Conservation (phyloP, 2,797 vertebrate species). For the Euphonia xanthogaster region DNA sequence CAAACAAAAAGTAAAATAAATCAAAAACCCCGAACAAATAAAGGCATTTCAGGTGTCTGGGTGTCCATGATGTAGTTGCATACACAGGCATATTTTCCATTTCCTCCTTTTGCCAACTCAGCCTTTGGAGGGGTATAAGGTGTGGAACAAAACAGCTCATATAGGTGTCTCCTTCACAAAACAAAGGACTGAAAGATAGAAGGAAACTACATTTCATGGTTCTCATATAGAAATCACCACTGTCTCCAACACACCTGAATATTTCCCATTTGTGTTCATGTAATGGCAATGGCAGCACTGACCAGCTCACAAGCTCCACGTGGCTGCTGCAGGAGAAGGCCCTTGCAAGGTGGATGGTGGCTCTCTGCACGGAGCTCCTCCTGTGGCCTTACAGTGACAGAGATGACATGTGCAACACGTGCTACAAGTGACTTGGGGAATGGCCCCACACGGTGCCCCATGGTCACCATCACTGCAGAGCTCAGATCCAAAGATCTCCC, state of each 20-base stretch:
- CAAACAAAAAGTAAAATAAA: background rate
- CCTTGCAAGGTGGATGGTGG: background rate
- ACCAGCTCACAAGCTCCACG: accelerated
- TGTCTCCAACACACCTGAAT: background rate
- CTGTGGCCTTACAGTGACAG: background rate
- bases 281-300: background rate
- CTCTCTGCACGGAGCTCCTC: background rate
- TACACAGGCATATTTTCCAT: background rate
- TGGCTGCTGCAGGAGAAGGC: background rate
- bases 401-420: accelerated
- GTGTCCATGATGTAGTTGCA: background rate
- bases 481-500: background rate
- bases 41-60: background rate
- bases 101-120: background rate
- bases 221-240: background rate
- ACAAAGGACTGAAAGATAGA: background rate
- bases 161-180: background rate
- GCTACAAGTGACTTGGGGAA: background rate
- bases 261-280: accelerated
- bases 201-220: background rate
- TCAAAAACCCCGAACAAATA: background rate
- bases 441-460: accelerated
- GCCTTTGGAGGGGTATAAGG: background rate
- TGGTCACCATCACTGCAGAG: background rate
- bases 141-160: background rate